A percentile compares a stretch with the other conserved stretches of the same genome.
Conservation (phyloP, 1,140 invertebrate species). For the Lasioglossum albipes region DNA sequence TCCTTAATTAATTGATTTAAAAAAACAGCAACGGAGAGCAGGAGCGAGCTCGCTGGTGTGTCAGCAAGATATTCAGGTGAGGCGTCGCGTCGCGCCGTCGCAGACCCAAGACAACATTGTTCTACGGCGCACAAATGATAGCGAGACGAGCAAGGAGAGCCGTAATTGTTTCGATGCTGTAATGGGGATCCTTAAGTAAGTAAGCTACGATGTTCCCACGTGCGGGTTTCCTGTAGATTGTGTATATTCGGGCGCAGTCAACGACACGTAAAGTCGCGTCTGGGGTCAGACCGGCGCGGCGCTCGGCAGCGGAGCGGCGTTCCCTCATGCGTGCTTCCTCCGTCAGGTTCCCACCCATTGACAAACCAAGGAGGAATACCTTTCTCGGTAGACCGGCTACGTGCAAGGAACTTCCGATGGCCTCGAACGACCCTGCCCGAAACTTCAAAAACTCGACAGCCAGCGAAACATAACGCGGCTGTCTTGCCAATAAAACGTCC, state of each 20-base stretch:
- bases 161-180: conserved; percentile 55
- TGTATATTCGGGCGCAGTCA: conserved; percentile 62
- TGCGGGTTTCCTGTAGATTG: conserved; percentile 53
- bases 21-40: background rate
- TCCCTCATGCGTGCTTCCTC: conserved; percentile 61
- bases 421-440: conserved; percentile 43
- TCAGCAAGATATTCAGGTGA: background rate
- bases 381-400: conserved; percentile 26
- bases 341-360: conserved; percentile 58
- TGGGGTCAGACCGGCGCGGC: conserved; percentile 48
- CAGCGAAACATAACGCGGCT: background rate
- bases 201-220: conserved; percentile 56
- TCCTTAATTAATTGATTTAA: background rate
- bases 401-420: conserved; percentile 44
- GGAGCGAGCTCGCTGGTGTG: too few relatives aligned
- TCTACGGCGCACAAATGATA: conserved; percentile 10
- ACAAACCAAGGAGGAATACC: conserved; percentile 28
- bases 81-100: background rate
- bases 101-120: background rate
- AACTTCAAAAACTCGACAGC: conserved; percentile 44
- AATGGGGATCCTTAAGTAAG: conserved; percentile 49
- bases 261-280: conserved; percentile 65
- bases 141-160: conserved; percentile 26
- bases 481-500: too few relatives aligned
- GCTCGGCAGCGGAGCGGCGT: conserved; percentile 24